Conservation (phyloP, 2,797 vertebrate species). For the Antrozous pallidus region DNA sequence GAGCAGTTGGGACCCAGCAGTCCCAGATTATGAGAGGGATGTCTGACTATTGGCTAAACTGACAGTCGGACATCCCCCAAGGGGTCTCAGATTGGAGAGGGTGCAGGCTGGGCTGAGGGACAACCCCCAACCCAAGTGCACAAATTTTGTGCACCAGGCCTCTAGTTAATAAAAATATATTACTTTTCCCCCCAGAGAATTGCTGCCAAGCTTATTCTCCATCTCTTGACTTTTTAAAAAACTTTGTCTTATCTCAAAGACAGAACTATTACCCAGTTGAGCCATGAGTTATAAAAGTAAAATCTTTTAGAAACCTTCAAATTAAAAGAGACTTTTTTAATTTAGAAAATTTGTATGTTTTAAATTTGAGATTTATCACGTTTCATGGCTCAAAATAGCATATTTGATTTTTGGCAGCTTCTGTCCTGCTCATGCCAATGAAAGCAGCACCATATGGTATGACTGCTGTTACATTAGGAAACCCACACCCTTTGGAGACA, state of each 20-base stretch:
- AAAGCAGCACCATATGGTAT: constrained; percentile 49
- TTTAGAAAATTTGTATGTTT: constrained; percentile 41
- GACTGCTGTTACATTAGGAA: background rate
- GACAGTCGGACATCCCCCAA: too few species aligned
- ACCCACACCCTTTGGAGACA: background rate
- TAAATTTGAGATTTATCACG: constrained; percentile 51
- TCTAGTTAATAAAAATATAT: too few species aligned
- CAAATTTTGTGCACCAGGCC: too few species aligned
- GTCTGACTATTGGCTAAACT: too few species aligned
- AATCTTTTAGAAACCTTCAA: constrained; percentile 38
- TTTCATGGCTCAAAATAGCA: constrained; percentile 56
- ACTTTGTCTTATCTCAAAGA: constrained; percentile 44
- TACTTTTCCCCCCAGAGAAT: background rate
- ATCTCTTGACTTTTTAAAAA: background rate
- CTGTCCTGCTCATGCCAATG: constrained; percentile 33
- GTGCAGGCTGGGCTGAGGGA: too few species aligned
- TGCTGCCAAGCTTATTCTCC: constrained; percentile 34
- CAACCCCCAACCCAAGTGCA: too few species aligned
- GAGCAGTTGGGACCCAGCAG: too few species aligned
- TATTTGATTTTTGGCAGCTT: constrained; percentile 51
- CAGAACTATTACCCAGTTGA: constrained; percentile 7
- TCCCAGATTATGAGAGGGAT: too few species aligned
- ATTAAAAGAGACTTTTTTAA: background rate
- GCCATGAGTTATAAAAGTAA: constrained; percentile 28
- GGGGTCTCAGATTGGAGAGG: too few species aligned